Conservation (phyloP, 2,797 vertebrate species). For the Melanitta fusca region DNA sequence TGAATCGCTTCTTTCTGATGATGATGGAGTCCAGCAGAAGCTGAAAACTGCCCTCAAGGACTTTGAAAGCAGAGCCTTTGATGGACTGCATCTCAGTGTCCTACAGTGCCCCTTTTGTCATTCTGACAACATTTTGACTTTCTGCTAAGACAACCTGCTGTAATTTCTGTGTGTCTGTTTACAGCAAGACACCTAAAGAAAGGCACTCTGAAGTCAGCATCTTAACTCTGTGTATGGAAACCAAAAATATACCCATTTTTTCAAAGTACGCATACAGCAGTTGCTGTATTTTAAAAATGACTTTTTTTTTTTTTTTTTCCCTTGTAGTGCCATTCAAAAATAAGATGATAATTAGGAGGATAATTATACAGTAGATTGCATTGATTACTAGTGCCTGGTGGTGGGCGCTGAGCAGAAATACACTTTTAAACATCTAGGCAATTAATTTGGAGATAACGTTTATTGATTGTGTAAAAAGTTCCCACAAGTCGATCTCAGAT, state of each 20-base stretch:
- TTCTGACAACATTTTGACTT: background rate
- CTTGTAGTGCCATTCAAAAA: conserved; percentile 22
- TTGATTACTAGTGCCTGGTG: conserved; percentile 20
- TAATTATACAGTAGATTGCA: conserved; percentile 30
- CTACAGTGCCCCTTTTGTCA: background rate
- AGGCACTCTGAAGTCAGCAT: background rate
- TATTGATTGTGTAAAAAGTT: conserved; percentile 57
- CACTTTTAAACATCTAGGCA: conserved; percentile 33
- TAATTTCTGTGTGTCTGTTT: background rate
- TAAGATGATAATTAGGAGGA: conserved; percentile 24
- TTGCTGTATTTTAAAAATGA: background rate
- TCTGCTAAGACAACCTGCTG: background rate
- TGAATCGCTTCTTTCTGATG: background rate
- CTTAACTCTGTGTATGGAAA: background rate
- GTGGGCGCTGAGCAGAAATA: conserved; percentile 22
- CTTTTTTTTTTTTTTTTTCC: background rate
- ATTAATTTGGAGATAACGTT: conserved; percentile 58
- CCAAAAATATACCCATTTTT: background rate
- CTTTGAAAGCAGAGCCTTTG: background rate
- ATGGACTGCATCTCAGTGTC: background rate
- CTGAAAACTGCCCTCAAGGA: background rate
- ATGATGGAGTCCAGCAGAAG: background rate
- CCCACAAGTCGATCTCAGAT: conserved; percentile 40
- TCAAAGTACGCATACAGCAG: background rate
- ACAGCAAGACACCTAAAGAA: background rate